Conservation (phyloP, 2,113 vertebrate genomes). For the Trichomycterus rosablanca region DNA sequence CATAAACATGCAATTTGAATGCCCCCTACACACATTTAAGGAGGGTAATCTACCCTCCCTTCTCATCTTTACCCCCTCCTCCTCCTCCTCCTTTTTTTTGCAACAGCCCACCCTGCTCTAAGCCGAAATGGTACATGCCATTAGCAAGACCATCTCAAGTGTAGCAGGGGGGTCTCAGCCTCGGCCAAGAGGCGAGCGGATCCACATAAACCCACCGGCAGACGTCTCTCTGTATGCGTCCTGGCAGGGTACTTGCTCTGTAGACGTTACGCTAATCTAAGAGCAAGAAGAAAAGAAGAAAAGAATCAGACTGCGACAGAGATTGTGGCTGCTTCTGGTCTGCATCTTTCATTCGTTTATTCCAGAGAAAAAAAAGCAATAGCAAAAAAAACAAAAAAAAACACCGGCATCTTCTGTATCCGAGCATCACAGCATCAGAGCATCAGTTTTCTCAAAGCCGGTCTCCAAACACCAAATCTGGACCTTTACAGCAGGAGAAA, state of each 20-base stretch:
- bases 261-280: conserved; percentile 41
- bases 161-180: conserved; percentile 68
- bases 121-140: conserved; percentile 82
- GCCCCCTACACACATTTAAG: conserved; percentile 11
- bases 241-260: conserved; percentile 49
- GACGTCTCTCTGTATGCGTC: conserved; percentile 64
- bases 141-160: conserved; percentile 69
- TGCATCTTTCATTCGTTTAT: too few relatives aligned
- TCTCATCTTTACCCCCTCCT: conserved; percentile 3
- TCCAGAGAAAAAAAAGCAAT: too few relatives aligned
- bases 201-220: conserved; percentile 76
- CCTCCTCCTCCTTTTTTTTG: conserved; percentile 45
- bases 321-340: too few relatives aligned
- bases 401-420: conserved; percentile 35
- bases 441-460: too few relatives aligned
- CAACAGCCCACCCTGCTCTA: conserved; percentile 74
- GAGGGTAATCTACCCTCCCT: conserved; percentile 49
- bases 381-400: too few relatives aligned
- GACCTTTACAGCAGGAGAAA: conserved; percentile 50
- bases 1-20: neutral
- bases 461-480: conserved; percentile 2
- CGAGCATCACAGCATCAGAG: conserved; percentile 13
- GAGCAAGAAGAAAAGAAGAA: conserved; percentile 39
- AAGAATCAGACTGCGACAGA: too few relatives aligned
- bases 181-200: conserved; percentile 68